Evolutionary conservation across 2,888 invertebrate species (phyloP).

Genomic region (Cheilosia soror): DNA sequence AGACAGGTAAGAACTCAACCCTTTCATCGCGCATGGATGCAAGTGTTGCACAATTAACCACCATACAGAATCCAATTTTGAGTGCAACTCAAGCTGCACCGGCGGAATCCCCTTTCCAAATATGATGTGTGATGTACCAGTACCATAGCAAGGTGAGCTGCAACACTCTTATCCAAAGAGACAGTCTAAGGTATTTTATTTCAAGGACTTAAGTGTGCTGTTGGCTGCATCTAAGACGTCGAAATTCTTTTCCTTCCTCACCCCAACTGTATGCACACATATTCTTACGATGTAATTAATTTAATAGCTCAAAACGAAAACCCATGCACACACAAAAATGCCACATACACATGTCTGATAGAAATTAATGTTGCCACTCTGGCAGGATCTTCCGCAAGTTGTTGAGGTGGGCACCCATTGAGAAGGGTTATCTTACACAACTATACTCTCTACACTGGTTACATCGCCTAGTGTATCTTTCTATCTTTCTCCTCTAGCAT

Average conservation of each 20-base stretch:
- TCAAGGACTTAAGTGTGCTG: slow-evolving; percentile 9
- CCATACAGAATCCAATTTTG: slow-evolving; percentile 12
- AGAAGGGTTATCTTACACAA: slow-evolving; percentile 10
- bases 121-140: not conserved
- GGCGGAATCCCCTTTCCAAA: not conserved
- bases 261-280: not conserved
- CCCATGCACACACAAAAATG: slow-evolving; percentile 36
- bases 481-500: not conserved
- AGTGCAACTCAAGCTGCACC: not conserved
- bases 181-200: slow-evolving; percentile 18
- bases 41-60: slow-evolving; percentile 12
- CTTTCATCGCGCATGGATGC: too few species aligned
- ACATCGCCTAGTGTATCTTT: not conserved
- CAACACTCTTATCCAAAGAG: not conserved
- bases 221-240: slow-evolving; percentile 3
- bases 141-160: not conserved
- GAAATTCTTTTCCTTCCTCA: not conserved
- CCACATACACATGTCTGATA: slow-evolving; percentile 28
- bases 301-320: slow-evolving; percentile 44
- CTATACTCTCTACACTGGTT: slow-evolving; percentile 20
- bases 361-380: slow-evolving; percentile 46
- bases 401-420: not conserved
- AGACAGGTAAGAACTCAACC: too few species aligned
- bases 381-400: slow-evolving; percentile 21
- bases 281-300: slow-evolving; percentile 42